phyloP scores from a whole-genome alignment of 2,113 vertebrate species.

The Myotis lucifugus region DNA sequence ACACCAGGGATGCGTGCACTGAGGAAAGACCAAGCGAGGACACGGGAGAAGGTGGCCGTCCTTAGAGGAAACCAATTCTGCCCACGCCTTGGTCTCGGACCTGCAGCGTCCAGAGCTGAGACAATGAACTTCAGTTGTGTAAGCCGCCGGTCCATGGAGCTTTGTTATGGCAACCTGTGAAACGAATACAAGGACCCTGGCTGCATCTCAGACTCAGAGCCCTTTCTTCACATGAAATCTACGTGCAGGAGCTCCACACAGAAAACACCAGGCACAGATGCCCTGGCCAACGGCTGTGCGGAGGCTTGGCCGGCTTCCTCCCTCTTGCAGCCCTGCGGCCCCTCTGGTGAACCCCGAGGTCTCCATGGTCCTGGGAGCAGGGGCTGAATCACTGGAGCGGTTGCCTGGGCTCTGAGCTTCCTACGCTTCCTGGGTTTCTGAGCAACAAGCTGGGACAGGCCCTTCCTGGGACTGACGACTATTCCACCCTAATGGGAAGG shows the following conservation, averaged over 20 bases:
- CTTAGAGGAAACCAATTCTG: not conserved
- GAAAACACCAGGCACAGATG: not conserved
- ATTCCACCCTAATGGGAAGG: not conserved
- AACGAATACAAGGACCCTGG: not conserved
- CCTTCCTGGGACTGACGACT: not conserved
- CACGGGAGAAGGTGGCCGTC: not conserved
- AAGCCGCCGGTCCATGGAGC: rapidly evolving
- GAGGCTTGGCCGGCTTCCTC: not conserved
- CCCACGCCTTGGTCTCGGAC: not conserved
- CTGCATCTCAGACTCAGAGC: not conserved
- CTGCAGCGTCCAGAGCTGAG: not conserved
- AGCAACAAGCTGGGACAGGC: not conserved
- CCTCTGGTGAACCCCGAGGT: not conserved
- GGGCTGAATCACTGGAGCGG: not conserved
- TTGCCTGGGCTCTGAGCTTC: not conserved
- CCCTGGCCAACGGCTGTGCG: not conserved
- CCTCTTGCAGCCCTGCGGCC: no score
- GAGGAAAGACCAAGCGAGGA: not conserved
- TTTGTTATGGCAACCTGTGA: not conserved
- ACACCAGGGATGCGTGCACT: not conserved
- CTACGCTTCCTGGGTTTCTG: not conserved
- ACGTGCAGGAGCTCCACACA: not conserved
- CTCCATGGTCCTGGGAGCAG: not conserved
- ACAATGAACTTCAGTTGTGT: not conserved
- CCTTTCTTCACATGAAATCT: not conserved